Conservation (phyloP, 2,888 invertebrate species). For the Colletes collaris region DNA sequence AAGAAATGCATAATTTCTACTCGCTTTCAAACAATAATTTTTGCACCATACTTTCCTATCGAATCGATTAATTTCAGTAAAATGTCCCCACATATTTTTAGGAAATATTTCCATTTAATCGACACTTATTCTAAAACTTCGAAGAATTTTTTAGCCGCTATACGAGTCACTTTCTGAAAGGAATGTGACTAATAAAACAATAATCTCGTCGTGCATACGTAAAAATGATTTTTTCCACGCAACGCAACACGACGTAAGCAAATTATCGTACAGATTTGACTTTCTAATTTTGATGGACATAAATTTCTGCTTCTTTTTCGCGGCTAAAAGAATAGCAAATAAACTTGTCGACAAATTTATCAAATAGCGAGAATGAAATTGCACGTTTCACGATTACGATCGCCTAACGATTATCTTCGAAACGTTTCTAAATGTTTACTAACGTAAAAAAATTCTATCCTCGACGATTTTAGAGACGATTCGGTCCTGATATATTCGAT, state of each 20-base stretch:
- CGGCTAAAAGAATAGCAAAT: constrained; percentile 1
- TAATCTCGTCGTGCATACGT: constrained; percentile 36
- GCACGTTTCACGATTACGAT: background rate
- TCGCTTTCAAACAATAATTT: no score
- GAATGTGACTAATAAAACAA: constrained; percentile 35
- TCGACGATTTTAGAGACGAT: no score
- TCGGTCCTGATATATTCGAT: no score
- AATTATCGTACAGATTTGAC: constrained; percentile 33
- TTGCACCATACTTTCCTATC: no score
- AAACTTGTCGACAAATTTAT: constrained; percentile 17
- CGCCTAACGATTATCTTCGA: background rate
- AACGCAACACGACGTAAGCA: background rate
- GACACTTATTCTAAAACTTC: background rate
- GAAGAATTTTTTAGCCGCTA: background rate
- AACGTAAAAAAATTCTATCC: no score
- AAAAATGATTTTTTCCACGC: constrained; percentile 10
- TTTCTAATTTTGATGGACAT: constrained; percentile 36
- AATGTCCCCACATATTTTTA: background rate
- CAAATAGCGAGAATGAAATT: background rate
- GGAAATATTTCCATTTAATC: constrained; percentile 1
- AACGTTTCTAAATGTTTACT: background rate
- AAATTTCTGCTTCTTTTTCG: constrained; percentile 27
- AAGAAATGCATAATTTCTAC: no score
- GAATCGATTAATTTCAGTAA: background rate
- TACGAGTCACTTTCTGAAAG: constrained; percentile 9